Percentiles rank a stretch among this genome's conserved stretches.
phyloP scores from a whole-genome alignment of 2,888 invertebrate genomes.

The Hedychridium roseum region DNA sequence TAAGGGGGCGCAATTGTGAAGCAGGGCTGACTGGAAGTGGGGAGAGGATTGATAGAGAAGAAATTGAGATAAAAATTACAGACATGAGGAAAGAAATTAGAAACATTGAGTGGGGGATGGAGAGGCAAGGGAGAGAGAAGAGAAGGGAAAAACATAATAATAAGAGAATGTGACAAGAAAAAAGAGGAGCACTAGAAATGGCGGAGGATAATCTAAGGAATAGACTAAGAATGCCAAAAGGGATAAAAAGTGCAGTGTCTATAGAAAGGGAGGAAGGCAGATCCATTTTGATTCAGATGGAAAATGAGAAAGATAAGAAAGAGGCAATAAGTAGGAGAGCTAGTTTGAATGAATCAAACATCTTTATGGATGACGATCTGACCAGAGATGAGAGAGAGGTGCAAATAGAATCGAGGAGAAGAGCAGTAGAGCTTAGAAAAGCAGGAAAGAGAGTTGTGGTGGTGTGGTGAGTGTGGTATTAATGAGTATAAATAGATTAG shows the following conservation, averaged over 20 bases:
- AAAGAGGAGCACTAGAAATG: neutral
- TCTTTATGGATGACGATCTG: constrained; percentile 3
- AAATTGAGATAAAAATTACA: no score
- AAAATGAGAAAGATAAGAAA: neutral
- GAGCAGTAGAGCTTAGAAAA: neutral
- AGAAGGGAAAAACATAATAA: neutral
- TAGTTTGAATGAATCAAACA: neutral
- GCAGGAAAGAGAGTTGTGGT: neutral
- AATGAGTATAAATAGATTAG: neutral
- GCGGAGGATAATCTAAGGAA: neutral
- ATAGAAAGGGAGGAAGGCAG: neutral
- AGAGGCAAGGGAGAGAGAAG: neutral
- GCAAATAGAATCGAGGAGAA: neutral
- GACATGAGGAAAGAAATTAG: no score
- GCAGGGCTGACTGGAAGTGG: no score
- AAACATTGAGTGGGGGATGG: neutral
- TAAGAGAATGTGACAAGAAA: neutral
- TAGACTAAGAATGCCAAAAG: neutral
- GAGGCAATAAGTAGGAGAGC: neutral
- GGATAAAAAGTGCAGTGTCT: no score
- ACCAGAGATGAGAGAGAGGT: constrained; percentile 4
- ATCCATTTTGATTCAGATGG: neutral
- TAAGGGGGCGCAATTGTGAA: no score
- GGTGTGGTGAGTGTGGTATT: neutral
- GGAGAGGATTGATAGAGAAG: no score